These are phyloP conservation scores for Myopa tessellatipennis DNA, from an alignment of 2,888 invertebrate genomes.

Conservation along the genomic window DNA sequence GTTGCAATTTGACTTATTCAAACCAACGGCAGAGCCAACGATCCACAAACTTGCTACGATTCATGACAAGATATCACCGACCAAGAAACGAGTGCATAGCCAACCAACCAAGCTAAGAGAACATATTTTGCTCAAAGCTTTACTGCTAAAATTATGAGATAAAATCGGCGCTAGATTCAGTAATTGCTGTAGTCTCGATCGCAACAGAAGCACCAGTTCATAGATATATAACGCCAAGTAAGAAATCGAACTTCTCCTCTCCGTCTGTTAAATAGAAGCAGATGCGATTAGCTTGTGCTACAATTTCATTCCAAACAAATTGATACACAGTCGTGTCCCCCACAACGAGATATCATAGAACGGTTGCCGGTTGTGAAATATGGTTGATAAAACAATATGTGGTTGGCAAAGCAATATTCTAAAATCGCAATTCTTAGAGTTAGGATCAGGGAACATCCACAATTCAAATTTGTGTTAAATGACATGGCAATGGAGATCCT, in stretches of 20 bases:
- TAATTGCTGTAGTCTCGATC: constrained; percentile 22
- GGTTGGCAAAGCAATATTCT: too few relatives aligned
- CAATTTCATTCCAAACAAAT: constrained; percentile 3
- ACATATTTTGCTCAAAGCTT: background rate
- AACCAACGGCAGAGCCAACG: too few relatives aligned
- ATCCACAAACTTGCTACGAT: too few relatives aligned
- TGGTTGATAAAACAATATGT: too few relatives aligned
- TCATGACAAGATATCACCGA: background rate
- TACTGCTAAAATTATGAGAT: background rate
- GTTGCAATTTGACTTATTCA: too few relatives aligned
- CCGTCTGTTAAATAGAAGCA: background rate
- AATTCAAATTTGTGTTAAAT: too few relatives aligned
- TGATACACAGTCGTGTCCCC: too few relatives aligned
- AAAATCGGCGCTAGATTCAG: constrained; percentile 17
- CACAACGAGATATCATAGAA: too few relatives aligned
- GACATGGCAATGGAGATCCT: too few relatives aligned
- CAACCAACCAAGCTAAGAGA: background rate
- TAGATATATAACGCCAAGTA: background rate
- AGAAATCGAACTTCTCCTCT: background rate
- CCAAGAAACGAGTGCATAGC: background rate
- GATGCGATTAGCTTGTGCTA: background rate
- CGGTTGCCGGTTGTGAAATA: too few relatives aligned
- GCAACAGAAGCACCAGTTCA: constrained; percentile 16
- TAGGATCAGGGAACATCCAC: too few relatives aligned
- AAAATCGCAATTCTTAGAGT: too few relatives aligned